Evolutionary conservation across 2,113 vertebrate species (phyloP).

Genomic region (Gymnogyps californianus): DNA sequence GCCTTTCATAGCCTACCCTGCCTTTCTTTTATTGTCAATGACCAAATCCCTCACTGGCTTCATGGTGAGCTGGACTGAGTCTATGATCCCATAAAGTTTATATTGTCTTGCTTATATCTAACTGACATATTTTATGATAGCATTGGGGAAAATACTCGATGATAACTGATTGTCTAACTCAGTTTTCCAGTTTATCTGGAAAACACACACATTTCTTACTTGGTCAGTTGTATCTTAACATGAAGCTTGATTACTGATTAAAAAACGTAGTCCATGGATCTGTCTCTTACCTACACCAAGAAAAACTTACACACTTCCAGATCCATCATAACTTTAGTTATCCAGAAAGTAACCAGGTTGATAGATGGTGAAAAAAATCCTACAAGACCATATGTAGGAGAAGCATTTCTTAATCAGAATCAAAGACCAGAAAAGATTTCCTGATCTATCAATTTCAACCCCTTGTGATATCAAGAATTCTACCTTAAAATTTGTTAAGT

Average conservation of each 20-base stretch:
- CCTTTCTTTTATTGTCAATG: not conserved
- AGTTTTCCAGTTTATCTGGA: not conserved
- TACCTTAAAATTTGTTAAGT: not conserved
- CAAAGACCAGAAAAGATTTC: not conserved
- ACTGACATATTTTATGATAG: not conserved
- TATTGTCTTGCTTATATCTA: not conserved
- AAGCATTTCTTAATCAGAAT: not conserved
- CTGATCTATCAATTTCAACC: not conserved
- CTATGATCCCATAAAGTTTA: not conserved
- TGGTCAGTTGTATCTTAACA: not conserved
- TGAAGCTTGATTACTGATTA: not conserved
- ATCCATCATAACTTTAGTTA: not conserved
- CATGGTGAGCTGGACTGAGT: not conserved
- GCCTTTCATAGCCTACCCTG: not conserved
- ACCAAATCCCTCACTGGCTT: not conserved
- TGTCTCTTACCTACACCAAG: not conserved
- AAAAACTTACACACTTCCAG: not conserved
- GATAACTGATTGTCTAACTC: not conserved
- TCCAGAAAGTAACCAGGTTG: not conserved
- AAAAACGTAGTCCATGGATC: not conserved
- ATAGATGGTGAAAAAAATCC: not conserved
- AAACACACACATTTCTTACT: not conserved
- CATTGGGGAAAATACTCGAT: not conserved
- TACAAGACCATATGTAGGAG: not conserved
- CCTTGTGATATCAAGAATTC: not conserved